A percentile compares a stretch with the other conserved stretches of the same genome.
Conservation (phyloP, 2,888 invertebrate species). For the Lypha dubia region DNA sequence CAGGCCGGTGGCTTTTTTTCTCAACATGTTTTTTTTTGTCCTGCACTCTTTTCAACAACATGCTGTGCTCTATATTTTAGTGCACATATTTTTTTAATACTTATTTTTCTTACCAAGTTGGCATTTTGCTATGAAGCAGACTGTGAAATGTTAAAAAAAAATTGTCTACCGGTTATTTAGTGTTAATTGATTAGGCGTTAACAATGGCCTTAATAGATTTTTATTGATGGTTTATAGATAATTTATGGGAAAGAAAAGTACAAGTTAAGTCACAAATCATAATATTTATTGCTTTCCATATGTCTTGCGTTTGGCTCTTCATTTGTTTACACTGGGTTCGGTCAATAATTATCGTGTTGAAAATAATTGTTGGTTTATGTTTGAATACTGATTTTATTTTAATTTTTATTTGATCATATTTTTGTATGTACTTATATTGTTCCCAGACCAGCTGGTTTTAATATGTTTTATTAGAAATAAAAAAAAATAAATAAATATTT, state of each 20-base stretch:
- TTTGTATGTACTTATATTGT: too few species aligned
- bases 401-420: conserved; percentile 1
- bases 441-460: conserved; percentile 26
- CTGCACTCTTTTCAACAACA: conserved; percentile 33
- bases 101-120: conserved; percentile 14
- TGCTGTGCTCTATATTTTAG: conserved; percentile 61
- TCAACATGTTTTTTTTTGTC: neutral
- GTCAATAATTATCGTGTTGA: conserved; percentile 43
- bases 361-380: conserved; percentile 50
- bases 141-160: conserved; percentile 12
- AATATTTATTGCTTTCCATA: conserved; percentile 43
- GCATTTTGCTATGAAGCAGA: conserved; percentile 20
- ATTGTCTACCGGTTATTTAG: conserved; percentile 64
- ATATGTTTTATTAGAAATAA: neutral
- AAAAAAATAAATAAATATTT: neutral
- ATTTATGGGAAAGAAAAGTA: conserved; percentile 68
- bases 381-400: conserved; percentile 25
- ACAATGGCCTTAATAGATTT: conserved; percentile 69
- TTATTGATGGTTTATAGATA: conserved; percentile 70
- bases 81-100: conserved; percentile 10
- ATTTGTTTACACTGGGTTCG: conserved; percentile 27
- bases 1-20: conserved; percentile 17
- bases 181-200: conserved; percentile 73
- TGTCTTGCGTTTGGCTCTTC: neutral
- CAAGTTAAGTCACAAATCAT: conserved; percentile 57